Evolutionary conservation across 2,113 vertebrate species (phyloP).

Genomic region (Brienomyrus brachyistius): DNA sequence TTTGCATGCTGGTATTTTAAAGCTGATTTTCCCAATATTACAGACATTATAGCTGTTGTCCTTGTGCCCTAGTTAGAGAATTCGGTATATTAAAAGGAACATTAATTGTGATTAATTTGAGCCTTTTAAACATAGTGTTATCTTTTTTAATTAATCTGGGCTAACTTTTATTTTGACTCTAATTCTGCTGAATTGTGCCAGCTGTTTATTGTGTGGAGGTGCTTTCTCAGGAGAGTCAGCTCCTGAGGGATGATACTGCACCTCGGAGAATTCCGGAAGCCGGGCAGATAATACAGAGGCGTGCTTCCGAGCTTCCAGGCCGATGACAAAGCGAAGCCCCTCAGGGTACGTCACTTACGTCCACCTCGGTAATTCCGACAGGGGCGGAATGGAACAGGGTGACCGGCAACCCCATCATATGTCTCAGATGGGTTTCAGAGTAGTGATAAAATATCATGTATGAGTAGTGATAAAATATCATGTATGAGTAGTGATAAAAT

Average conservation of each 20-base stretch:
- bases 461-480: too few species aligned
- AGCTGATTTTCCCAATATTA: background rate
- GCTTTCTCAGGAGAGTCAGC: background rate
- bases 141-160: background rate
- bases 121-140: background rate
- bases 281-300: background rate
- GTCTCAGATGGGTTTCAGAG: background rate
- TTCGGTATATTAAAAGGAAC: background rate
- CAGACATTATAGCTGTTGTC: background rate
- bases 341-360: background rate
- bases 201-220: background rate
- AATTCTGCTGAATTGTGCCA: background rate
- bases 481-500: too few species aligned
- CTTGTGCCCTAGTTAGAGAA: background rate
- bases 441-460: background rate
- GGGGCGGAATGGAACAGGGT: background rate
- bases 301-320: background rate
- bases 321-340: background rate
- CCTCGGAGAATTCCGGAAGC: background rate
- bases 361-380: background rate
- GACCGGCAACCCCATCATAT: background rate
- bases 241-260: background rate
- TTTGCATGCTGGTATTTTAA: background rate
- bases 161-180: background rate
- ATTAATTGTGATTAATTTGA: background rate